Evolutionary conservation across 2,888 invertebrate species (phyloP).

Genomic region (Diarsia mendica): DNA sequence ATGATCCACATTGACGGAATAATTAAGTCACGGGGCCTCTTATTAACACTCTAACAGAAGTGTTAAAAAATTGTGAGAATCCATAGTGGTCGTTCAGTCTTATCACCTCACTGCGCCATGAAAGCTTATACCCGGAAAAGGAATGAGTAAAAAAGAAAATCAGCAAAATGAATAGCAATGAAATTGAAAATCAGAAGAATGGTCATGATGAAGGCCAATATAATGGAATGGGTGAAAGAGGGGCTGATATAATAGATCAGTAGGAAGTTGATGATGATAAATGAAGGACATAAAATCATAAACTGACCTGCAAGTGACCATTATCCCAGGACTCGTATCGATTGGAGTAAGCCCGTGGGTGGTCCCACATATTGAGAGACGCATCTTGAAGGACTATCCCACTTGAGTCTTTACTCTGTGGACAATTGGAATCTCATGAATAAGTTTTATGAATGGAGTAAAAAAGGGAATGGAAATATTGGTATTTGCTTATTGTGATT

Average conservation of each 20-base stretch:
- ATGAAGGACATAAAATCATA: not conserved
- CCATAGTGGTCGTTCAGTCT: too few species aligned
- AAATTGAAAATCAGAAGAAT: not conserved
- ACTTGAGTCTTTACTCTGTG: slow-evolving; percentile 93
- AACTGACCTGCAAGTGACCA: slow-evolving; percentile 87
- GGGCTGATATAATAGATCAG: not conserved
- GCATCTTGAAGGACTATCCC: slow-evolving; percentile 92
- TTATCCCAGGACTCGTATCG: slow-evolving; percentile 95
- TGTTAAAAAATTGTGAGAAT: too few species aligned
- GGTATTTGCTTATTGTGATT: not conserved
- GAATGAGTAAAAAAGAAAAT: not conserved
- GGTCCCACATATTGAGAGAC: slow-evolving; percentile 94
- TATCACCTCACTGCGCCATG: too few species aligned
- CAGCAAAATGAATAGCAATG: not conserved
- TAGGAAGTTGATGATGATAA: not conserved
- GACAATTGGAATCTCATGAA: slow-evolving; percentile 75
- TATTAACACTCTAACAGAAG: not conserved
- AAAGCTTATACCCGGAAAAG: not conserved
- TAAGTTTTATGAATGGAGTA: slow-evolving; percentile 10
- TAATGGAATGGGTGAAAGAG: not conserved
- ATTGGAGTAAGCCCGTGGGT: slow-evolving; percentile 94
- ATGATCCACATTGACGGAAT: not conserved
- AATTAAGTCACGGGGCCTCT: too few species aligned
- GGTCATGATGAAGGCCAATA: not conserved
- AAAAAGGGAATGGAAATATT: not conserved